phyloP scores from a whole-genome alignment of 2,888 invertebrate genomes.

The Ceramica pisi region DNA sequence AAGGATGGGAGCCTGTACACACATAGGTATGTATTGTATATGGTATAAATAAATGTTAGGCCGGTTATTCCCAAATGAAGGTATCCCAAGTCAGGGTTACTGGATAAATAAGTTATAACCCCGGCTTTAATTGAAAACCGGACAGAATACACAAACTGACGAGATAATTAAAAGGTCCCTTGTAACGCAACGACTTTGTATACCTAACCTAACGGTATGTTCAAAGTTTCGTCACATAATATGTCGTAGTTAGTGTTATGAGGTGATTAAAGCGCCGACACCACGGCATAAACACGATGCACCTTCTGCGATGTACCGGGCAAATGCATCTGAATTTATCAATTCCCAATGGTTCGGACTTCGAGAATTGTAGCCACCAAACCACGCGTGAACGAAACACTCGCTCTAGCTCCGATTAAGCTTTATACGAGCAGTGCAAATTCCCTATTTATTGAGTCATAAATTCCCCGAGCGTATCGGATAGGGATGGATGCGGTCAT shows the following conservation, averaged over 20 bases:
- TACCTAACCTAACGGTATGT: not conserved
- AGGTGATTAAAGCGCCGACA: not conserved
- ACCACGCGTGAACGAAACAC: not conserved
- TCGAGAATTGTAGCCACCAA: not conserved
- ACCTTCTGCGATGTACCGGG: not conserved
- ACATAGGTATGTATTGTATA: not conserved
- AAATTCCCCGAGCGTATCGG: constrained; percentile 43
- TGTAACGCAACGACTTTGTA: not conserved
- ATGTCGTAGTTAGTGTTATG: not conserved
- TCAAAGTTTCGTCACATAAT: not conserved
- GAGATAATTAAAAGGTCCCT: constrained; percentile 4
- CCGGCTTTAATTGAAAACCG: not conserved
- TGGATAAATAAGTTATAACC: not conserved
- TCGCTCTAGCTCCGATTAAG: constrained; percentile 6
- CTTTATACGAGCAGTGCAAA: constrained; percentile 26
- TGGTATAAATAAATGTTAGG: not conserved
- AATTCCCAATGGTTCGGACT: constrained; percentile 1
- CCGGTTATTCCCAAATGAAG: not conserved
- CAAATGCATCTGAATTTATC: constrained; percentile 1
- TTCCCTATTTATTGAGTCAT: constrained; percentile 47
- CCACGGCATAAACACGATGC: not conserved
- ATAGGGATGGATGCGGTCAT: constrained; percentile 31
- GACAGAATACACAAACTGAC: not conserved
- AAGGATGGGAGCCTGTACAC: not conserved
- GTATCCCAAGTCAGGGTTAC: not conserved